Conservation (phyloP, 2,888 invertebrate genomes). For the Sinhomidia bicolor region DNA sequence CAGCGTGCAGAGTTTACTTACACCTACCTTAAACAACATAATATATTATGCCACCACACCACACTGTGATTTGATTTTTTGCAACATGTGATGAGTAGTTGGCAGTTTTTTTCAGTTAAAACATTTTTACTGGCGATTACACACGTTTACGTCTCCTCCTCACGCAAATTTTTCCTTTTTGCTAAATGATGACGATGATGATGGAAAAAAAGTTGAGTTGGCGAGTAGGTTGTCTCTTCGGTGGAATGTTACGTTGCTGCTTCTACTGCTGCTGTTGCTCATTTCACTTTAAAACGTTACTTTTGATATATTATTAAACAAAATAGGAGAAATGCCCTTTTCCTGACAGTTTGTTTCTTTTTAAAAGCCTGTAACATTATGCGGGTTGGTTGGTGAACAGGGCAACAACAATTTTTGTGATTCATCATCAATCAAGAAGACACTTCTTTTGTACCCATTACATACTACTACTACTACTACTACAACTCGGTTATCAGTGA, state of each 20-base stretch:
- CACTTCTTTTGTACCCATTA: not conserved
- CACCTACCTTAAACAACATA: not conserved
- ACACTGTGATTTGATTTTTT: slow-evolving; percentile 12
- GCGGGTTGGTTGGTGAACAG: not conserved
- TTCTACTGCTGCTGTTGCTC: too few species aligned
- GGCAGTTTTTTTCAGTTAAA: not conserved
- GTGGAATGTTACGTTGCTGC: too few species aligned
- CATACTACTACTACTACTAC: too few species aligned
- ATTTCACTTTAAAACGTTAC: slow-evolving; percentile 47
- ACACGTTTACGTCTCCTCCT: slow-evolving; percentile 46
- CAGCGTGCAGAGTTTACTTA: too few species aligned
- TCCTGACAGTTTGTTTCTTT: slow-evolving; percentile 23
- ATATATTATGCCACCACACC: slow-evolving; percentile 5
- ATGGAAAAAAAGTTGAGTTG: slow-evolving; percentile 18
- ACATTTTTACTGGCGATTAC: slow-evolving; percentile 39
- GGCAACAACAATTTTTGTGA: slow-evolving; percentile 16
- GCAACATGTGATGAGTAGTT: not conserved
- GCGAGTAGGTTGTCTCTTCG: not conserved
- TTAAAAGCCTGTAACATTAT: not conserved
- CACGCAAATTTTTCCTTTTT: slow-evolving; percentile 56
- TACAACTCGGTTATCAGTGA: too few species aligned
- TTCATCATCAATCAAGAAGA: slow-evolving; percentile 21
- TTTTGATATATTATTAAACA: slow-evolving; percentile 22
- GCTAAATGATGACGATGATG: not conserved
- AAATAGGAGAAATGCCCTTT: slow-evolving; percentile 21